These are phyloP conservation scores for Aricia agestis DNA, from an alignment of 1,140 invertebrate species.

Conservation along the genomic window DNA sequence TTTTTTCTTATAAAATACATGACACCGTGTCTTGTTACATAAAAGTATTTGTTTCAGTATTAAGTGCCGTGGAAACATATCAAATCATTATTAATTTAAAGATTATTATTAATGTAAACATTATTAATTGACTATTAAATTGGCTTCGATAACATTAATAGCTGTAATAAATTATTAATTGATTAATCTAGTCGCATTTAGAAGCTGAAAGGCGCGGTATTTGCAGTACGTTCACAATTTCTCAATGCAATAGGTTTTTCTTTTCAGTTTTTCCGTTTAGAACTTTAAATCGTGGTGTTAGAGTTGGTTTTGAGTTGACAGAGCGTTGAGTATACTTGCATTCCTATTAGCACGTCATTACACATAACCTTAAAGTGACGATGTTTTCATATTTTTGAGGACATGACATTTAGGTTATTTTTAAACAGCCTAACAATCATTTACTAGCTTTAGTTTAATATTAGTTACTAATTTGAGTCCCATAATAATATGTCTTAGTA, in stretches of 20 bases:
- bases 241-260: neutral
- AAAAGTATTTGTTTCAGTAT: neutral
- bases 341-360: constrained; percentile 39
- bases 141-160: neutral
- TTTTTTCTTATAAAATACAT: too few relatives aligned
- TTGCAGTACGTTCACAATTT: constrained; percentile 5
- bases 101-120: neutral
- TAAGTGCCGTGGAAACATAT: neutral
- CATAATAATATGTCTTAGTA: too few relatives aligned
- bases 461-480: too few relatives aligned
- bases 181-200: constrained; percentile 1
- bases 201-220: constrained; percentile 8
- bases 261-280: neutral
- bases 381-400: neutral
- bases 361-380: constrained; percentile 35
- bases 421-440: too few relatives aligned
- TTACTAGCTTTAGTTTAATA: too few relatives aligned
- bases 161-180: neutral
- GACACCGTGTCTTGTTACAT: neutral
- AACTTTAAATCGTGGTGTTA: neutral
- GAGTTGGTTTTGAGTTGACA: neutral
- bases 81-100: neutral
- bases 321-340: constrained; percentile 8
- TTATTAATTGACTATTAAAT: neutral
- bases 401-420: neutral